Evolutionary conservation across 2,888 invertebrate species (phyloP), one percentile per base, ranked within the genome.

Genomic region (Diaphora mendica): DNA sequence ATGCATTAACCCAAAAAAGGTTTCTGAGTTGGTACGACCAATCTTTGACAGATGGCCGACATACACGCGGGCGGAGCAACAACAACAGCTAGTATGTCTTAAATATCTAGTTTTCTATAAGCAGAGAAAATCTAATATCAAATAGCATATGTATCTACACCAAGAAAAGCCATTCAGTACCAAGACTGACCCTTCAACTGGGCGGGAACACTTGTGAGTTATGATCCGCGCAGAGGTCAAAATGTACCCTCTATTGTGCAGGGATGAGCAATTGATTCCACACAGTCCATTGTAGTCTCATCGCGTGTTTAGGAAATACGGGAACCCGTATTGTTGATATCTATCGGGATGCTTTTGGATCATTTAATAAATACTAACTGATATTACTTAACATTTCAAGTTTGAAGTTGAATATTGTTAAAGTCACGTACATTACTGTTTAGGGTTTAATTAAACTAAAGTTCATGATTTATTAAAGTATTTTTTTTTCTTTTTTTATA

Each of bases 181-280:
- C 72, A 77, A 79, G 71, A 70, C 72, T 77, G 82, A 81, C 80
- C 81, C 77, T 76, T 74, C 66, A 78, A 55, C 59, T 70, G 77
- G 86, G 85, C 83, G 85, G 78, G 69, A 48, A 73, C 76, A 64
- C 77, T 80, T 74, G 75, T 84, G 83, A 85, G 78, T 86, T 82
- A 83, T 81, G 77, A 64, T 64, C 77, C 44, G n/a, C 64, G 48
- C 78, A 83, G 79, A 77, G 82, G 77, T 79, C 79, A 79, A 76
- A 71, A 72, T 71, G 73, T 66, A 69, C 70, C 77, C 78, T 76
- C 80, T 73, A 85, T 86, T 86, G 86, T 86, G 69, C 79, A 76
- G 59, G 77, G 79, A 82, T 82, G 72, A 78, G 84, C 85, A 79
- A 87, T 87, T 87, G 86, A 86, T 85, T 80, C 80, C 83, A 82